A percentile compares a stretch with the other conserved stretches of the same genome.
These are phyloP conservation scores for Tympanoctomys barrerae DNA, from an alignment of 2,797 vertebrate species.

Conservation along the genomic window DNA sequence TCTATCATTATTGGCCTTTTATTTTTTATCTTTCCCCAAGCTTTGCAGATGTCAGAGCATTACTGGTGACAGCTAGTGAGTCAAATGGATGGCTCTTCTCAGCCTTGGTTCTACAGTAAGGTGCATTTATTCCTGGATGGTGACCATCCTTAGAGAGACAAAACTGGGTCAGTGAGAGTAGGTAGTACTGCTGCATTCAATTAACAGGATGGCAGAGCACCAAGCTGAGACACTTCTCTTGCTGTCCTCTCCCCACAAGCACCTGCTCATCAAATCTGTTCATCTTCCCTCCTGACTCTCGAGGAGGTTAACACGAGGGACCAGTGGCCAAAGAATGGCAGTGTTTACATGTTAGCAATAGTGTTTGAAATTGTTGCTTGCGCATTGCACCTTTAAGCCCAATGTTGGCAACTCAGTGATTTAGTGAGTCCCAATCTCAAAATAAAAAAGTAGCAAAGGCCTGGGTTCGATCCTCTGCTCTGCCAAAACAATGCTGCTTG, in stretches of 20 bases:
- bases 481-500: background rate
- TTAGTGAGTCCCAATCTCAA: background rate
- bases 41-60: conserved; percentile 25
- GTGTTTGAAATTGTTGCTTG: background rate
- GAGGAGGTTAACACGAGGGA: background rate
- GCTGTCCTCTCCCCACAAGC: background rate
- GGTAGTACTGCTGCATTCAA: conserved; percentile 2
- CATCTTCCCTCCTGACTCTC: background rate
- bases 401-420: background rate
- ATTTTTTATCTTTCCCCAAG: background rate
- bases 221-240: background rate
- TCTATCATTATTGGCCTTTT: background rate
- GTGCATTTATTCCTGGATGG: background rate
- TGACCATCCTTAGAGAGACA: background rate
- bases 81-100: background rate
- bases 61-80: background rate
- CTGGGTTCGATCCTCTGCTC: background rate
- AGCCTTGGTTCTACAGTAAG: background rate
- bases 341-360: background rate
- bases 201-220: background rate
- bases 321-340: background rate
- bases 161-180: conserved; percentile 43
- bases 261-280: conserved; percentile 61
- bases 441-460: background rate
- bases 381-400: background rate